Conservation (phyloP, 2,797 vertebrate genomes). For the Stomatorhinus walkeri region DNA sequence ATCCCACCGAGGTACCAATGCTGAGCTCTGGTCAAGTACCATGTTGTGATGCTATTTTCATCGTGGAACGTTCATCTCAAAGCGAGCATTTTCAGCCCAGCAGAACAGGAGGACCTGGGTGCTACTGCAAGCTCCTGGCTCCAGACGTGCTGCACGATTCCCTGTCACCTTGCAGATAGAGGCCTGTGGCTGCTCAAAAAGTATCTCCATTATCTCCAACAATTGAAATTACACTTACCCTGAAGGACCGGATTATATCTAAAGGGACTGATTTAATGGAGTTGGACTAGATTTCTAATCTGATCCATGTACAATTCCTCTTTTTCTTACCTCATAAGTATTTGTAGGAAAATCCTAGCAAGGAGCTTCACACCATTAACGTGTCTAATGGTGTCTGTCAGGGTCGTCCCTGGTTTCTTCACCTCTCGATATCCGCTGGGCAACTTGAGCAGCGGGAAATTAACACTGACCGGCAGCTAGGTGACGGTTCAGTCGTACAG, state of each 20-base stretch:
- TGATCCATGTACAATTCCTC: not conserved
- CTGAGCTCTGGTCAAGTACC: not conserved
- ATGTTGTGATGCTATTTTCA: not conserved
- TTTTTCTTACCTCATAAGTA: not conserved
- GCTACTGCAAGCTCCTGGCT: not conserved
- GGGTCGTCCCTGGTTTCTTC: not conserved
- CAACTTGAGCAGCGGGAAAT: not conserved
- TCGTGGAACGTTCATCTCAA: not conserved
- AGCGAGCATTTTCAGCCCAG: not conserved
- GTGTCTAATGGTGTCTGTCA: not conserved
- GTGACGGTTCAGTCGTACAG: not conserved
- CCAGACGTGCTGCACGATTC: not conserved
- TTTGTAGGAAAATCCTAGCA: not conserved
- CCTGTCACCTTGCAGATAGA: not conserved
- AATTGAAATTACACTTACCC: not conserved
- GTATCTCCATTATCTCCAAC: not conserved
- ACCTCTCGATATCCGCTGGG: not conserved
- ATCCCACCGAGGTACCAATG: not conserved
- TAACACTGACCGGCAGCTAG: not conserved
- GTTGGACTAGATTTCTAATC: not conserved
- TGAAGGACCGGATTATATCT: not conserved
- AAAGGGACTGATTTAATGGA: not conserved
- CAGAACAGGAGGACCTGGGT: not conserved
- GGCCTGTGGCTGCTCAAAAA: not conserved
- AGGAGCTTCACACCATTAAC: not conserved